These are phyloP conservation scores for Nebria brevicollis DNA, from an alignment of 2,888 invertebrate genomes.

Conservation along the genomic window DNA sequence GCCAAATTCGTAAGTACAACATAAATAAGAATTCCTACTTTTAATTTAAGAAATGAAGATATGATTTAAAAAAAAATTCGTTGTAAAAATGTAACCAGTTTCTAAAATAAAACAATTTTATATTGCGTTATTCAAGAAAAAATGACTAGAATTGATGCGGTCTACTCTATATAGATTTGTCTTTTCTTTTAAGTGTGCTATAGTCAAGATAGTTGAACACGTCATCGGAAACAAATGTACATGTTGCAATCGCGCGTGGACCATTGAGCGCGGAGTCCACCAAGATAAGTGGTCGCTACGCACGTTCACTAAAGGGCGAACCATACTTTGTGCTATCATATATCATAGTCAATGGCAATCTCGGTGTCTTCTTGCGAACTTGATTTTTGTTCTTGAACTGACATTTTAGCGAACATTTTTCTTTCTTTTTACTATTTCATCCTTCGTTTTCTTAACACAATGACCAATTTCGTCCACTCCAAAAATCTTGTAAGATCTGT, in stretches of 20 bases:
- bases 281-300: background rate
- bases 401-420: slow-evolving; percentile 36
- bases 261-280: background rate
- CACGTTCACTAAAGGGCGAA: background rate
- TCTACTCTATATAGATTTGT: background rate
- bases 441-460: background rate
- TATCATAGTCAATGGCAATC: slow-evolving; percentile 46
- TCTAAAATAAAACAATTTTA: background rate
- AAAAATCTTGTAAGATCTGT: background rate
- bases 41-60: too few species aligned
- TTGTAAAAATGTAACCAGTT: too few species aligned
- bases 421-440: slow-evolving; percentile 24
- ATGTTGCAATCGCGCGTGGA: background rate
- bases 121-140: background rate
- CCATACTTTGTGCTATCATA: slow-evolving; percentile 26
- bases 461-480: background rate
- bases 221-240: background rate
- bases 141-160: background rate
- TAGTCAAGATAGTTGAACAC: slow-evolving; percentile 1
- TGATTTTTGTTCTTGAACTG: slow-evolving; percentile 44
- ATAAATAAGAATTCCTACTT: too few species aligned
- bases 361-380: slow-evolving; percentile 39
- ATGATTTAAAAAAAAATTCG: too few species aligned
- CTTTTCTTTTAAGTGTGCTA: background rate
- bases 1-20: too few species aligned